Percentiles rank a stretch among this genome's conserved stretches.
Conservation (phyloP, 2,113 vertebrate genomes). For the Hydrochoerus hydrochaeris region DNA sequence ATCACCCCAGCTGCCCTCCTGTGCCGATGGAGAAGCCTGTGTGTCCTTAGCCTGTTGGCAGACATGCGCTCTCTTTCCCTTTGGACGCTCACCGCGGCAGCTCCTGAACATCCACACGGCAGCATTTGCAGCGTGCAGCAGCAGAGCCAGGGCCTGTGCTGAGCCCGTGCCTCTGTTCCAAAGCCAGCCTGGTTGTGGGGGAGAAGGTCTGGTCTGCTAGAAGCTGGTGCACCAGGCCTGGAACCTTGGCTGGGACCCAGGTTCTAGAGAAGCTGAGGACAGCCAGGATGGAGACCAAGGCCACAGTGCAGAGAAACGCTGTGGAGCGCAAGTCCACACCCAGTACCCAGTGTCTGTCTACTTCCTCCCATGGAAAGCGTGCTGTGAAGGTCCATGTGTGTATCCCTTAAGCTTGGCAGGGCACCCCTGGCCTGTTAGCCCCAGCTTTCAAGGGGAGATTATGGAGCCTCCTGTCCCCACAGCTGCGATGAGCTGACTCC, state of each 20-base stretch:
- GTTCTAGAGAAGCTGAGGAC: background rate
- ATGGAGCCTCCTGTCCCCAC: background rate
- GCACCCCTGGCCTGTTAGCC: fast-evolving
- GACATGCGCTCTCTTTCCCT: background rate
- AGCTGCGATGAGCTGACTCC: too few species aligned
- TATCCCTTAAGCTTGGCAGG: too few species aligned
- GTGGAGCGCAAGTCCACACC: too few species aligned
- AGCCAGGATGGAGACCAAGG: too few species aligned
- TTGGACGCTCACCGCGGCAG: background rate
- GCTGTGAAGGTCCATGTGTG: too few species aligned
- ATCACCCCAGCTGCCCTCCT: background rate
- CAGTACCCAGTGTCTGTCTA: fast-evolving
- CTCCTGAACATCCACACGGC: background rate
- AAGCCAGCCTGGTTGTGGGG: background rate
- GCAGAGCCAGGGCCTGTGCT: background rate
- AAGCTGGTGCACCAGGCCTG: background rate
- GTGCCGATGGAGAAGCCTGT: background rate
- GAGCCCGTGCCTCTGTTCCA: background rate
- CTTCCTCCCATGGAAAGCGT: background rate
- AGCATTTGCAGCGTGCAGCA: too few species aligned
- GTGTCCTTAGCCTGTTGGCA: background rate
- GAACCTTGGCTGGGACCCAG: fast-evolving
- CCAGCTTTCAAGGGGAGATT: background rate
- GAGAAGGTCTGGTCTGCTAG: too few species aligned
- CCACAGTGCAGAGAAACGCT: background rate